Evolutionary conservation across 2,888 invertebrate species (phyloP).

Genomic region (Thalpophila matura): DNA sequence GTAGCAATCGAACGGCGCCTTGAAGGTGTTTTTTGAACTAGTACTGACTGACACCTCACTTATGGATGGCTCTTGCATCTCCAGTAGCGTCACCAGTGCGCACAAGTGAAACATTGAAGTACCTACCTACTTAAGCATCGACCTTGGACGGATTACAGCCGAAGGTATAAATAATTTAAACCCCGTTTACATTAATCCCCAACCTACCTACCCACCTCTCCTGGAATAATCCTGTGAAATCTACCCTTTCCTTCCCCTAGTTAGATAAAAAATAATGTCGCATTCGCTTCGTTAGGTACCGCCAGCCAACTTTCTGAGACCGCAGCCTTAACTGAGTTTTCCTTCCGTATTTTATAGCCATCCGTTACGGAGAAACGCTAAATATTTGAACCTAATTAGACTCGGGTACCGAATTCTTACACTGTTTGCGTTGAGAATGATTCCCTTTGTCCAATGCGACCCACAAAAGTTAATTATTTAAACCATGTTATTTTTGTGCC

Average conservation of each 20-base stretch:
- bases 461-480: slow-evolving; percentile 23
- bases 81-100: too few species aligned
- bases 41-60: too few species aligned
- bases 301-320: slow-evolving; percentile 42
- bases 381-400: slow-evolving; percentile 61
- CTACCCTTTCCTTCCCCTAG: slow-evolving; percentile 43
- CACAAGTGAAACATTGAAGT: neutral
- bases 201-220: slow-evolving; percentile 15
- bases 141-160: too few species aligned
- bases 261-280: slow-evolving; percentile 52
- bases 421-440: slow-evolving; percentile 40
- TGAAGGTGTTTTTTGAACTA: too few species aligned
- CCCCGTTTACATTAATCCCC: neutral
- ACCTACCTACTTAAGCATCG: neutral
- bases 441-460: slow-evolving; percentile 30
- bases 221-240: slow-evolving; percentile 42
- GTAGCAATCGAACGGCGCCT: too few species aligned
- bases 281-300: slow-evolving; percentile 39
- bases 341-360: slow-evolving; percentile 44
- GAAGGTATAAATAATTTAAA: slow-evolving; percentile 6
- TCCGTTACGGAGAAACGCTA: slow-evolving; percentile 28
- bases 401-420: slow-evolving; percentile 14
- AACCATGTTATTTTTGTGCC: slow-evolving; percentile 21
- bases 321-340: slow-evolving; percentile 35
- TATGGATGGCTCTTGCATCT: too few species aligned